Evolutionary conservation across 2,113 vertebrate species (phyloP).

Genomic region (Phylloscopus whistleri): DNA sequence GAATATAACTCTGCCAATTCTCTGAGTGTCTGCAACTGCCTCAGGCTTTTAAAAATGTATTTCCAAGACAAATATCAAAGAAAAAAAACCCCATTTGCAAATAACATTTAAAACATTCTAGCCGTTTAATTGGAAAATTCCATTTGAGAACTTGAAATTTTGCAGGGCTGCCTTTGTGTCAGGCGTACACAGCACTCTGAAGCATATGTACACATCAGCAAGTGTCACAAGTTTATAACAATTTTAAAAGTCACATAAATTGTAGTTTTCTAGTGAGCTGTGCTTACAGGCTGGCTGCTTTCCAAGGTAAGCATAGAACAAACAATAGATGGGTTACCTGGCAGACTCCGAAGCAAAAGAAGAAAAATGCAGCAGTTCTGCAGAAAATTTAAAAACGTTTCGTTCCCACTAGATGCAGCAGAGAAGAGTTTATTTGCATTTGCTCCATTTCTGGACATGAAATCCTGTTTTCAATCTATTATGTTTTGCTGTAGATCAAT

Average conservation of each 20-base stretch:
- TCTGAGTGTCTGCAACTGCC: background rate
- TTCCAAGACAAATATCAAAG: conserved; percentile 4
- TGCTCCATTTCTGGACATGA: background rate
- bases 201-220: background rate
- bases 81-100: background rate
- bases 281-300: background rate
- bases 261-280: background rate
- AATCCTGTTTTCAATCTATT: background rate
- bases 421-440: background rate
- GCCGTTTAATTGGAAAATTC: background rate
- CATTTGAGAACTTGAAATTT: background rate
- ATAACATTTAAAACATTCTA: background rate
- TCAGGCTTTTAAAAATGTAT: background rate
- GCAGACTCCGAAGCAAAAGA: background rate
- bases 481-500: background rate
- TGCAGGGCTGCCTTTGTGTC: background rate
- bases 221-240: background rate
- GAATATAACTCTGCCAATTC: background rate
- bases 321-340: conserved; percentile 12
- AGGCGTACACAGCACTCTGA: background rate
- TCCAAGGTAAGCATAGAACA: background rate
- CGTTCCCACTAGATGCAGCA: background rate
- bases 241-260: conserved; percentile 11
- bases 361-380: background rate
- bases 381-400: background rate